Base-by-base conservation (phyloP, 53 echinoderm and acorn worm genomes). In the Holothuria scabra region DNA sequence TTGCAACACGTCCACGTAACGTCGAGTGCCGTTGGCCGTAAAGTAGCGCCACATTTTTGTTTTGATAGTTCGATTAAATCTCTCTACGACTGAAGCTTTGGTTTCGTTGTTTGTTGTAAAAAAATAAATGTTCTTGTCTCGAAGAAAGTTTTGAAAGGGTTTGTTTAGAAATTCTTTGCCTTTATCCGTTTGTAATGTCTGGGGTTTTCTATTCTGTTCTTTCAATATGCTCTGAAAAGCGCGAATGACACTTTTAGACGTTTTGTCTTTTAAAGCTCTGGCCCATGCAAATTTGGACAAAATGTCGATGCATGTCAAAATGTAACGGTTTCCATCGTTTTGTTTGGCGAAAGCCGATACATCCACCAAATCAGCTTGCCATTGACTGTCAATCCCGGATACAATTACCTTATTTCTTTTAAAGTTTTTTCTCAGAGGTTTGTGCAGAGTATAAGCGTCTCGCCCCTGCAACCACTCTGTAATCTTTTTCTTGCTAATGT, bases 281-380 rank as follows among this genome's bases (percentile, higher is more conserved):
- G n/a, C n/a, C n/a, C n/a, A n/a, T n/a, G n/a, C n/a, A n/a, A n/a
- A n/a, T n/a, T n/a, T n/a, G n/a, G n/a, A n/a, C n/a, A n/a, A 84
- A 32, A 91, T 74, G 55, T 93, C 90, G 19, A 90, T 91, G 26
- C 86, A 84, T 12, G 91, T 91, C 76, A 94, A 28, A 56, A 87
- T 69, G 65, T 82, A 87, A 11, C 66, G 46, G 30, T 26, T 29
- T 0, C 87, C 71, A 71, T 69, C 82, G 32, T 87, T 87, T 16
- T 82, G 52, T 6, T 81, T 58, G 5, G 14, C 56, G 21, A 87
- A 82, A 2, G 70, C 12, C 1, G 58, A 37, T 1, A 84, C 69
- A 35, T 91, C 91, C 1, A 84, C 91, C 12, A 91, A 44, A 69
- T 91, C 91, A 0, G 83, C 46, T 46, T 84, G 87, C 52, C 86